A percentile compares a stretch with the other conserved stretches of the same genome.
These are phyloP conservation scores for Heterotilapia buettikoferi DNA, from an alignment of 2,113 vertebrate genomes.

Conservation along the genomic window DNA sequence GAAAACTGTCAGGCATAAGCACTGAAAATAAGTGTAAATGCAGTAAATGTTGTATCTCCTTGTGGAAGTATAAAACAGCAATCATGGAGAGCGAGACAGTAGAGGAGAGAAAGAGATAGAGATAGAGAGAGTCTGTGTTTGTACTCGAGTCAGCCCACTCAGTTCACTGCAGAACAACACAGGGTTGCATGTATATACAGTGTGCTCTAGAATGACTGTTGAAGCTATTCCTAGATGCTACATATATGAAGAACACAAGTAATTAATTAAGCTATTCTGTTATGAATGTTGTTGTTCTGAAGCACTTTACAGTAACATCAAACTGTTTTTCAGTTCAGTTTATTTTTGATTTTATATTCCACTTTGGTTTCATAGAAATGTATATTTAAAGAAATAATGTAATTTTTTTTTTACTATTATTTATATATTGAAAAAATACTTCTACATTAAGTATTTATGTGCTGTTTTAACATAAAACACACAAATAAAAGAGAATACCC, in stretches of 20 bases:
- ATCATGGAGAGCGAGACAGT: not conserved
- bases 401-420: not conserved
- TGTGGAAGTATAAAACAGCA: not conserved
- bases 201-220: not conserved
- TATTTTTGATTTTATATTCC: not conserved
- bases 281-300: not conserved
- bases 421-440: not conserved
- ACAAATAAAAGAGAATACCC: not conserved
- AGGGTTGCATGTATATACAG: not conserved
- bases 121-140: not conserved
- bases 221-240: not conserved
- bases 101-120: not conserved
- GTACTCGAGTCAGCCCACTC: conserved; percentile 17
- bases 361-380: not conserved
- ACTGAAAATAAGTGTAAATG: not conserved
- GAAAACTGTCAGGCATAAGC: not conserved
- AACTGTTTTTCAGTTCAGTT: not conserved
- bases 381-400: not conserved
- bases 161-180: not conserved
- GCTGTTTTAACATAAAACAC: not conserved
- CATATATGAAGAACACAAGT: not conserved
- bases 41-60: not conserved
- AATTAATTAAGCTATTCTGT: not conserved
- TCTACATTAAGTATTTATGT: not conserved
- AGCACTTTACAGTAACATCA: not conserved